Conservation (phyloP, 2,797 vertebrate genomes). For the Muscicapa comitata region DNA sequence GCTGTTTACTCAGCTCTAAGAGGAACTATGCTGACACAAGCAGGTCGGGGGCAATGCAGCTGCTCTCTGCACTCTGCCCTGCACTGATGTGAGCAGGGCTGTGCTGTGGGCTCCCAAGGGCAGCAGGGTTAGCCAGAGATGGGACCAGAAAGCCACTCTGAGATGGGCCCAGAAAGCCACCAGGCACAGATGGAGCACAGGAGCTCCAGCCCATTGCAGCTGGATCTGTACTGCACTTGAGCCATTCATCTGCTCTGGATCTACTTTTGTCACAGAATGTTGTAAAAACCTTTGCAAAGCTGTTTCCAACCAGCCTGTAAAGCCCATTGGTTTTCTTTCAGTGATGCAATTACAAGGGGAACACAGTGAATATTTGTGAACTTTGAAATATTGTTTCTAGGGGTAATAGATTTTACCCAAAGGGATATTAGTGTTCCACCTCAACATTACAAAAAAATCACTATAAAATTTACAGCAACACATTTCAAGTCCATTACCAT, state of each 20-base stretch:
- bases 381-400: constrained; percentile 7
- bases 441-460: background rate
- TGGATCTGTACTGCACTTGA: background rate
- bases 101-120: background rate
- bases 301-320: background rate
- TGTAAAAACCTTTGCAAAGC: background rate
- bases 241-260: background rate
- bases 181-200: background rate
- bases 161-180: background rate
- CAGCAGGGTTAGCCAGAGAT: background rate
- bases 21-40: background rate
- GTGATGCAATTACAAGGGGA: background rate
- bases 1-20: background rate
- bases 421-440: constrained; percentile 1
- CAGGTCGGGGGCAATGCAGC: background rate
- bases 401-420: background rate
- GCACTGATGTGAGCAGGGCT: background rate
- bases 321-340: background rate
- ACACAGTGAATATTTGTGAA: background rate
- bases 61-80: background rate
- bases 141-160: background rate
- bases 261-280: background rate
- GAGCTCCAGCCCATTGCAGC: background rate
- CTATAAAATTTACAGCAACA: constrained; percentile 5
- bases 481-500: constrained; percentile 47